A percentile compares a stretch with the other conserved stretches of the same genome.
Conservation (phyloP, 37 sponge, comb jelly and placozoan genomes). For the Geodia barretti region DNA sequence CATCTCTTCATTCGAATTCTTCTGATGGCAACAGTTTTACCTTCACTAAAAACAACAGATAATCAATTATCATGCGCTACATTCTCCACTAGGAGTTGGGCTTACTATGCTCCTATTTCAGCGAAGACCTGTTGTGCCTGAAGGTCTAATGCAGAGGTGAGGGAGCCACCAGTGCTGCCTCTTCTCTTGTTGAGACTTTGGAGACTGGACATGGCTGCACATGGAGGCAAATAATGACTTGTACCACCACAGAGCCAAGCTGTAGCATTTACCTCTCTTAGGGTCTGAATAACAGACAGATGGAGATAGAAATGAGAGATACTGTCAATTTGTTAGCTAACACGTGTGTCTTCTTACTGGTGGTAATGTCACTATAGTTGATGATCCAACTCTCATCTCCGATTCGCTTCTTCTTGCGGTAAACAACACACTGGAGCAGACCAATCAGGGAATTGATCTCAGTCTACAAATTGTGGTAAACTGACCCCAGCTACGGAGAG, state of each 20-base stretch:
- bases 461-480: not conserved
- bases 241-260: too few species aligned
- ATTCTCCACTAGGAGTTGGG: not conserved
- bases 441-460: too few species aligned
- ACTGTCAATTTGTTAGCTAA: not conserved
- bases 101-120: conserved; percentile 74
- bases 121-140: conserved; percentile 57
- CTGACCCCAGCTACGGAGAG: not conserved
- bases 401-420: conserved; percentile 67
- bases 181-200: not conserved
- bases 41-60: conserved; percentile 56
- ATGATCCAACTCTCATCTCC: conserved; percentile 92
- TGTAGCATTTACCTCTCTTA: not conserved
- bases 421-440: conserved; percentile 73
- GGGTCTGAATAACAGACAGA: not conserved
- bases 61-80: too few species aligned
- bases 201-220: not conserved
- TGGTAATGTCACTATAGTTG: conserved; percentile 44
- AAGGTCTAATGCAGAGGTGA: not conserved
- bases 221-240: too few species aligned
- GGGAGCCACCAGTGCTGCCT: conserved; percentile 4
- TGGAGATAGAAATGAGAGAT: not conserved
- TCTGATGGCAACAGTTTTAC: conserved; percentile 83
- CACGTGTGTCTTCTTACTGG: not conserved
- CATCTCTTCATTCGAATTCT: conserved; percentile 22